Conservation (phyloP, 2,113 vertebrate species). For the Leptodactylus fuscus region DNA sequence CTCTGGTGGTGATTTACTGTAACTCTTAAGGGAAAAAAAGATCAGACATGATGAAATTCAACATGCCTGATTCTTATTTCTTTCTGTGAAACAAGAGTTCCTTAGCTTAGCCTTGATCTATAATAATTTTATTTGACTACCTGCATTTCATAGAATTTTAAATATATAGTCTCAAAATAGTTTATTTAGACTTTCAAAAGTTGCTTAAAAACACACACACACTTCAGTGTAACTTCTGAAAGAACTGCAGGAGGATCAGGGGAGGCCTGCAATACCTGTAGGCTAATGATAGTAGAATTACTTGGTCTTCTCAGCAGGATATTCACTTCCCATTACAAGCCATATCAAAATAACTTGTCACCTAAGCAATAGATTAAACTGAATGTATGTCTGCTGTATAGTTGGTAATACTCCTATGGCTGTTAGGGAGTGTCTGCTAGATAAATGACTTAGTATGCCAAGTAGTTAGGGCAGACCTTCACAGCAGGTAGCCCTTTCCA, state of each 20-base stretch:
- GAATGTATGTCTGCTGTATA: conserved; percentile 33
- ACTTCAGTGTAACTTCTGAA: not conserved
- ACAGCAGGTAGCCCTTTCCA: conserved; percentile 45
- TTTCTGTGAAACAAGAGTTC: too few relatives aligned
- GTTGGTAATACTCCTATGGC: not conserved
- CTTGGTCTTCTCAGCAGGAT: conserved; percentile 34
- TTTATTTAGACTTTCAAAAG: not conserved
- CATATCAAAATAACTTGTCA: conserved; percentile 36
- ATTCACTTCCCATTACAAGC: conserved; percentile 32
- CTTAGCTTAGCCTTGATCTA: too few relatives aligned
- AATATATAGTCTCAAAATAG: not conserved
- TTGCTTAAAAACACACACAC: too few relatives aligned
- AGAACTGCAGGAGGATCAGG: not conserved
- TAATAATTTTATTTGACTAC: too few relatives aligned
- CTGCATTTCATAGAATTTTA: not conserved
- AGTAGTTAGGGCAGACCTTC: conserved; percentile 20
- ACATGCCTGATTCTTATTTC: too few relatives aligned
- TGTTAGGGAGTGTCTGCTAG: conserved; percentile 45
- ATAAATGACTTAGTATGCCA: conserved; percentile 46
- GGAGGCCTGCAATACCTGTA: not conserved
- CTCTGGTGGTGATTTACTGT: too few relatives aligned
- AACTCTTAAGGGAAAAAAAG: too few relatives aligned
- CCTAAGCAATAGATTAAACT: conserved; percentile 47
- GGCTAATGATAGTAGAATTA: conserved; percentile 28
- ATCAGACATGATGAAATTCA: too few relatives aligned